Percentiles rank a stretch among this genome's conserved stretches.
phyloP scores from a whole-genome alignment of 2,113 vertebrate genomes.

The Tragelaphus buxtoni region DNA sequence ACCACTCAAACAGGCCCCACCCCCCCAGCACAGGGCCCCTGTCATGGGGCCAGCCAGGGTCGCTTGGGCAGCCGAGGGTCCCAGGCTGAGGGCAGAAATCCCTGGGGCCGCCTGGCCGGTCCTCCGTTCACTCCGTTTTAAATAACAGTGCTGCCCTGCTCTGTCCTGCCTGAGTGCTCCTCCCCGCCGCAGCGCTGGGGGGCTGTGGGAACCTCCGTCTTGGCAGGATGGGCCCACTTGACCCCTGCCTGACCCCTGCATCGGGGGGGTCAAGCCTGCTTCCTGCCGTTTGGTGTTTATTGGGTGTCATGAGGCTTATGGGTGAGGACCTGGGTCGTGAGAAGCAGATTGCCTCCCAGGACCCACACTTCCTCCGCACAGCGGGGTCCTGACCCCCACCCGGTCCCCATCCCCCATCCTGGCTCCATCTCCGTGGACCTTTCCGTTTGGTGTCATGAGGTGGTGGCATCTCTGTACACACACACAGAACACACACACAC shows the following conservation, averaged over 20 bases:
- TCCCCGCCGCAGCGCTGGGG: rapidly evolving
- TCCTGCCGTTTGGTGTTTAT: rapidly evolving
- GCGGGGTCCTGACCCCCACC: background rate
- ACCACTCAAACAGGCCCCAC: background rate
- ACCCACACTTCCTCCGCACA: background rate
- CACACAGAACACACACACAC: background rate
- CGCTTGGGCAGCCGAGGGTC: background rate
- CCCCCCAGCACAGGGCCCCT: background rate
- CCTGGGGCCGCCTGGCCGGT: rapidly evolving
- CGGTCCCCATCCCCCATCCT: rapidly evolving
- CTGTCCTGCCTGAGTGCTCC: rapidly evolving
- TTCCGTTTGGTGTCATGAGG: rapidly evolving
- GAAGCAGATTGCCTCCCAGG: background rate
- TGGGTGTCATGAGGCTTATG: background rate
- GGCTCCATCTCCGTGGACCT: rapidly evolving
- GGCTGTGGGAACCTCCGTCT: background rate
- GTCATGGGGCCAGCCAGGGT: background rate
- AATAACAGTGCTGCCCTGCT: rapidly evolving
- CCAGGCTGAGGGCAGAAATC: background rate
- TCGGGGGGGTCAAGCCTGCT: rapidly evolving
- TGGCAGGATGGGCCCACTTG: background rate
- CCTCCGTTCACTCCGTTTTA: rapidly evolving
- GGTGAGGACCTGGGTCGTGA: rapidly evolving
- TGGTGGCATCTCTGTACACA: background rate
- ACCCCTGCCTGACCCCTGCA: background rate